A percentile compares a stretch with the other conserved stretches of the same genome.
phyloP scores from a whole-genome alignment of 2,888 invertebrate genomes.

The Perizoma flavofasciatum region DNA sequence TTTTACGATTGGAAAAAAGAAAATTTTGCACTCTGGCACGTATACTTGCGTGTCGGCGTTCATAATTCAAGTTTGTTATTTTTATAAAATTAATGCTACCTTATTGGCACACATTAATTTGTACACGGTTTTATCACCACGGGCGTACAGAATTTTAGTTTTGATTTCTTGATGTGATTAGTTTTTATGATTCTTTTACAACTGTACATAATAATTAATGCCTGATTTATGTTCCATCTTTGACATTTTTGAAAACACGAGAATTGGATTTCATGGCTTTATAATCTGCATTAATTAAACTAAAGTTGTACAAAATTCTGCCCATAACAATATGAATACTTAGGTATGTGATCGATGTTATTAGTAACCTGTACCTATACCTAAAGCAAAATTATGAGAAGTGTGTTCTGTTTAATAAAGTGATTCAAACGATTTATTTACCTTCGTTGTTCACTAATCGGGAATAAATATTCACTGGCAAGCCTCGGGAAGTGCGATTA shows the following conservation, averaged over 20 bases:
- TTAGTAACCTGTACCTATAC: constrained; percentile 1
- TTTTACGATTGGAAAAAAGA: constrained; percentile 55
- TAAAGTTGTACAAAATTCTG: constrained; percentile 10
- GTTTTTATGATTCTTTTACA: constrained; percentile 57
- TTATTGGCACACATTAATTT: constrained; percentile 56
- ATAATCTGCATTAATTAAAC: constrained; percentile 51
- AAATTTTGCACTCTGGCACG: constrained; percentile 52
- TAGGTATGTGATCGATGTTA: background rate
- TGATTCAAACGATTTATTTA: constrained; percentile 61
- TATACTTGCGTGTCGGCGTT: constrained; percentile 56
- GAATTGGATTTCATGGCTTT: constrained; percentile 54
- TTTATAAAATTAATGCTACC: constrained; percentile 56
- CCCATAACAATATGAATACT: background rate
- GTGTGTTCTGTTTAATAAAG: constrained; percentile 43
- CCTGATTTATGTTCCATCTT: constrained; percentile 57
- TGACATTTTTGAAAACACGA: constrained; percentile 50
- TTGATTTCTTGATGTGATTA: constrained; percentile 46
- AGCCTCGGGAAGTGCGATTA: constrained; percentile 66
- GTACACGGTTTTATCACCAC: constrained; percentile 49
- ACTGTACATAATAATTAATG: constrained; percentile 54
- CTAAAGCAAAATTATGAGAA: background rate
- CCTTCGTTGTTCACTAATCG: constrained; percentile 61
- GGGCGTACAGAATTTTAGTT: constrained; percentile 44
- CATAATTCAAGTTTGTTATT: constrained; percentile 53
- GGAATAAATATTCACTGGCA: constrained; percentile 70